Evolutionary conservation across 2,113 vertebrate species (phyloP).

Genomic region (Choloepus hoffmanni): DNA sequence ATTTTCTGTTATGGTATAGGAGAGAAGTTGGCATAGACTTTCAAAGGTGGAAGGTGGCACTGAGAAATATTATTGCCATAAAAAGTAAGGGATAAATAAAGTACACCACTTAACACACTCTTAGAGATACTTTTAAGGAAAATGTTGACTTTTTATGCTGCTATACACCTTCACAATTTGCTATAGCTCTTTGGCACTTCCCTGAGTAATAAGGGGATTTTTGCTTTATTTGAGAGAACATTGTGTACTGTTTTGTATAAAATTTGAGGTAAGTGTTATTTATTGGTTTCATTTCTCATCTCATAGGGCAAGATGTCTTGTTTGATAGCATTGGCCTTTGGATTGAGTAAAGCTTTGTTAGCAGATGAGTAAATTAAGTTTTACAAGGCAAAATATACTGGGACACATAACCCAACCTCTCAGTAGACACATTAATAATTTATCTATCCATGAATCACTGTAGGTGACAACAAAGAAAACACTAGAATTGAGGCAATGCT

Average conservation of each 20-base stretch:
- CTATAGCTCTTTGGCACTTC: background rate
- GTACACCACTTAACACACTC: background rate
- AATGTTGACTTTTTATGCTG: background rate
- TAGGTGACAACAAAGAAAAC: background rate
- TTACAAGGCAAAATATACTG: background rate
- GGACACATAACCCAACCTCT: background rate
- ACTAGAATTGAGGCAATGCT: constrained; percentile 4
- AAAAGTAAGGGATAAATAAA: background rate
- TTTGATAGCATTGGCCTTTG: constrained; percentile 53
- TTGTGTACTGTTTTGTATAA: background rate
- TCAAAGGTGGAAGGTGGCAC: background rate
- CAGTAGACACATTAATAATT: background rate
- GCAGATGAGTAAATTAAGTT: constrained; percentile 23
- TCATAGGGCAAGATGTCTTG: background rate
- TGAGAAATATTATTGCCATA: background rate
- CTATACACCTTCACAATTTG: background rate
- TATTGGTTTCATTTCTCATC: constrained; percentile 64
- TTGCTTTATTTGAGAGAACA: constrained; percentile 35
- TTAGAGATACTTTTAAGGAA: constrained; percentile 14
- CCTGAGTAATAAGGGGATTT: constrained; percentile 35
- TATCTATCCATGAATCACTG: constrained; percentile 8
- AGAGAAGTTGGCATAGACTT: background rate
- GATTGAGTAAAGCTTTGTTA: constrained; percentile 52
- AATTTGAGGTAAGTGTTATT: constrained; percentile 39
- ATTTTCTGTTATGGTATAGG: background rate